Conservation (phyloP, 2,888 invertebrate genomes). For the Ashinkailepas kermadecensis region DNA sequence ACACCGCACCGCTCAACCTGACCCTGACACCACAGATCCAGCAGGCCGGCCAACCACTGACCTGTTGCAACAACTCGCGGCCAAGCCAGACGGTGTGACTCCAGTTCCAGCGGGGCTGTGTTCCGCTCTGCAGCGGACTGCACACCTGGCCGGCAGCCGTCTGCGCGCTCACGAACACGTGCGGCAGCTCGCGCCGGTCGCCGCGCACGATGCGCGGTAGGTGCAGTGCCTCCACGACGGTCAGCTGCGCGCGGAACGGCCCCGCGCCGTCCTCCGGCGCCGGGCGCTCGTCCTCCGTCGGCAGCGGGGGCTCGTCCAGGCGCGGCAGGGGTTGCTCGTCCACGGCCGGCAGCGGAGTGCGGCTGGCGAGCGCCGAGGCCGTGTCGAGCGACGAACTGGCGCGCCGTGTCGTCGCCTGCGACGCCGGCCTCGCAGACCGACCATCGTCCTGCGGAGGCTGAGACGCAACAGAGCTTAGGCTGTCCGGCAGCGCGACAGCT, state of each 20-base stretch:
- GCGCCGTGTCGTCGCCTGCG: neutral
- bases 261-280: neutral
- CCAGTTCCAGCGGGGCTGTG: constrained; percentile 8
- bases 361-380: neutral
- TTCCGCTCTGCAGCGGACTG: neutral
- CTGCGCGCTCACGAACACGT: neutral
- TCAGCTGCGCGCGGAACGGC: constrained; percentile 11
- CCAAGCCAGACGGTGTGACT: neutral
- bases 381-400: neutral
- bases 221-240: constrained; percentile 8
- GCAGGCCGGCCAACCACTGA: neutral
- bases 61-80: constrained; percentile 6
- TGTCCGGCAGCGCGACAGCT: too few relatives aligned
- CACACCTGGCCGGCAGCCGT: neutral
- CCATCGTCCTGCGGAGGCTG: neutral
- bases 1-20: too few relatives aligned
- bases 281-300: neutral
- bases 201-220: constrained; percentile 17
- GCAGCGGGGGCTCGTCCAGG: neutral
- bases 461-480: too few relatives aligned
- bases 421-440: neutral
- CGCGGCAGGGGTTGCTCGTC: neutral
- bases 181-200: neutral
- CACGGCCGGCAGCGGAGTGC: neutral
- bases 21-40: too few relatives aligned